Evolutionary conservation across 2,797 vertebrate genomes (phyloP), one percentile per base, ranked within the genome.

Genomic region (Oryzias dopingdopingensis): DNA sequence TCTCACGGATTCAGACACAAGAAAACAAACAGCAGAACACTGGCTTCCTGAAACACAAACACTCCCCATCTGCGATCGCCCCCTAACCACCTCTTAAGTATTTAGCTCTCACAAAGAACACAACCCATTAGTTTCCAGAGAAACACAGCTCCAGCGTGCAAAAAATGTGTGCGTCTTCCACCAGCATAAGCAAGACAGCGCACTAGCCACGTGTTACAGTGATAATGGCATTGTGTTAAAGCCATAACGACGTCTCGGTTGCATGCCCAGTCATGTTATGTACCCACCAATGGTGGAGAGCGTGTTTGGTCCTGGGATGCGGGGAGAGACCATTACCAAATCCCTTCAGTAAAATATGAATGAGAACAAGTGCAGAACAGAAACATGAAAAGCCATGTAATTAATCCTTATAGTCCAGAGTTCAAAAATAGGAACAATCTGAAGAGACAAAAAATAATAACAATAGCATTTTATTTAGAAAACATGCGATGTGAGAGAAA

Each of bases 1-100:
- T 52, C 45, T 59, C 42, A 14, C 18, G 16, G 3, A 50, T 17
- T 49, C 18, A 62, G 66, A 75, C 13, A 69, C 20, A 70, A 20
- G 61, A 54, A 56, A 65, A 46, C 42, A 70, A 65, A 75, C 29
- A 56, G 44, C 43, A 52, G 7, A 32, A 23, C 44, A 42, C 43
- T 55, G 14, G 59, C 22, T 51, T 18, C 32, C 47, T 17, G 26
- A 37, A 46, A 22, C 48, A 29, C 17, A 58, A 23, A 42, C 49
- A 24, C 26, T 54, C 37, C 42, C 74, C 62, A 77, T 76, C 74
- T 82, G 72, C 51, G 59, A 62, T 72, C 42, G 61, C 56, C 64
- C 79, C 65, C 71, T 76, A 82, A 84, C 73, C 72, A 60, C 66
- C 69, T 77, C 66, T 79, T 76, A 81, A 80, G 71, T 84, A 81